Base-by-base conservation (phyloP, 2,113 vertebrate genomes). In the Leptobrachium ailaonicum region DNA sequence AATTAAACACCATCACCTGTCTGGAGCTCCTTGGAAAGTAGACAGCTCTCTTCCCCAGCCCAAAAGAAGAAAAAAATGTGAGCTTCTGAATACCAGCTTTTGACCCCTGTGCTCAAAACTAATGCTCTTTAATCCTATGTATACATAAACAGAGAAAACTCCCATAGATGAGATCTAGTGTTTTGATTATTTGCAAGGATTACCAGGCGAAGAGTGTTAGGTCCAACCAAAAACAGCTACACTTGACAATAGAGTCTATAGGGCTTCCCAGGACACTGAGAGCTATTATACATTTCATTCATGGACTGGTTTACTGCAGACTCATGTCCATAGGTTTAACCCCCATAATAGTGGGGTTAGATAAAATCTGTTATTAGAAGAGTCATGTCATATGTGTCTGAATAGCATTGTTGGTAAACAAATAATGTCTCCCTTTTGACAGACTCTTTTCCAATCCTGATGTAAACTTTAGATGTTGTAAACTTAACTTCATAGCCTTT, bases 91-190 rank as follows among this genome's bases (percentile, higher is more conserved):
- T 11, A 40, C 12, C 47, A 62, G 41, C 44, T 72, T 78, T 63
- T 79, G 70, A 73, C 77, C 71, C 50, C 44, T 73, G 40, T 79
- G 77, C 77, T 73, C 41, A 73, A 64, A 66, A 45, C 60, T 79
- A 79, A 79, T 73, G 20, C 62, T 43, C 41, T n/a, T 14, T 79
- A 79, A 79, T 79, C 70, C 70, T 54, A 54, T 41, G 77, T 73
- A 79, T 73, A 79, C 63, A 73, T 72, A 44, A 73, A 73, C 70
- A 73, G 45, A 79, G 77, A 73, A 64, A 79, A 66, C 70, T 73
- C 69, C 77, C 54, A 71, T 56, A 47, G 12, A 64, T 60, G 11
- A 66, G 77, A 79, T 79, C 63, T 64, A 60, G 47, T 79, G 58
- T n/a, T 40, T 66, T 70, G 53, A 70, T 77, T 69, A 72, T 53